These are phyloP conservation scores for Ondatra zibethicus DNA, from an alignment of 2,113 vertebrate species.

Conservation along the genomic window DNA sequence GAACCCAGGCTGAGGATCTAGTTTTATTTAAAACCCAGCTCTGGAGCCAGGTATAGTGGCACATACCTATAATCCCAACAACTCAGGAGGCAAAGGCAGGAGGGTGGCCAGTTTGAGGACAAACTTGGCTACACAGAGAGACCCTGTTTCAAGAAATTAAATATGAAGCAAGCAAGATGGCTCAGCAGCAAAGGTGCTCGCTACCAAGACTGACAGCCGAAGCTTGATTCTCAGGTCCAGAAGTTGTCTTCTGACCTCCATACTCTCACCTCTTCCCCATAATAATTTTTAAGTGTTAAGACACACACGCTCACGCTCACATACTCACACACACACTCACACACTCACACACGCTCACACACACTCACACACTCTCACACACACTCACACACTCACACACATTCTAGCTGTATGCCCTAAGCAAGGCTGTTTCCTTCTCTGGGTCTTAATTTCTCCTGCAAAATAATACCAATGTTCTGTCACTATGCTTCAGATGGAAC, in stretches of 20 bases:
- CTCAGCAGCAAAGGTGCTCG: not conserved
- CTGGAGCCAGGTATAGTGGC: not conserved
- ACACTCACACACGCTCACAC: not conserved
- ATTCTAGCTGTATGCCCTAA: not conserved
- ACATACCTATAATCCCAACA: not conserved
- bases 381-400: not conserved
- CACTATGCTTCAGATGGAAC: not conserved
- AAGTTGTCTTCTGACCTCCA: not conserved
- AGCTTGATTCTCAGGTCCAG: not conserved
- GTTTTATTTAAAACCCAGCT: slow-evolving; percentile 9
- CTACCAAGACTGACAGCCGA: not conserved
- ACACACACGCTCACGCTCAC: no score
- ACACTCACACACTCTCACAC: not conserved
- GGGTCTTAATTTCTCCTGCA: not conserved
- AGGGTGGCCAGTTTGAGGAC: not conserved
- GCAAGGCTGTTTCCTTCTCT: not conserved
- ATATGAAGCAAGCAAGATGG: not conserved
- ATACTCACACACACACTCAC: no score
- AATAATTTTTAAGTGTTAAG: not conserved
- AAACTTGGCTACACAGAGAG: not conserved
- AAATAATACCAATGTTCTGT: not conserved
- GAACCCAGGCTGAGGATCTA: not conserved
- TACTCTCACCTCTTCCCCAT: not conserved
- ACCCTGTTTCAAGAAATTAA: not conserved
- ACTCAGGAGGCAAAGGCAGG: not conserved